phyloP scores from a whole-genome alignment of 2,797 vertebrate genomes.

The Cirrhinus molitorella region DNA sequence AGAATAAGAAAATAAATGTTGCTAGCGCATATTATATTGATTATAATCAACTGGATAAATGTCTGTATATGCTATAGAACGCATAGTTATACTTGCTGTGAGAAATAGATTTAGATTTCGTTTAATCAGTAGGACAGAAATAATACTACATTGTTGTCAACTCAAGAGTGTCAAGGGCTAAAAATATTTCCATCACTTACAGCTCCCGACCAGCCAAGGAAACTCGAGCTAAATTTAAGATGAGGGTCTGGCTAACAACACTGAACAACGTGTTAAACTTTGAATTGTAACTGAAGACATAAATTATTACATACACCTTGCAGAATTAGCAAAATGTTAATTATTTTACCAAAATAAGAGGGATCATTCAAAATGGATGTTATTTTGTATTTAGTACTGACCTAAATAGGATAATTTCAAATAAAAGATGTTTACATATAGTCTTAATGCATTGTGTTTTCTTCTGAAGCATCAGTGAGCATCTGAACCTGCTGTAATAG shows the following conservation, averaged over 20 bases:
- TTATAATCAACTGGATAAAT: background rate
- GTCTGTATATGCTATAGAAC: background rate
- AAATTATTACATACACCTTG: background rate
- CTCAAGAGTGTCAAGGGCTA: background rate
- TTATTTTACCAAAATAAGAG: no score
- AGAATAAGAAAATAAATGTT: background rate
- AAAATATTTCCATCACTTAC: background rate
- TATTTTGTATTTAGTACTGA: no score
- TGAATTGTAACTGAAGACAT: background rate
- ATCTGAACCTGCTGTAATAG: no score
- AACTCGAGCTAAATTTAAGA: background rate
- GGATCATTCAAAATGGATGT: no score
- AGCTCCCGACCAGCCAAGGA: background rate
- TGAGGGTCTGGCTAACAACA: background rate
- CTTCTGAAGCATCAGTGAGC: no score
- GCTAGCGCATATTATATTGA: background rate
- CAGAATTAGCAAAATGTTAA: no score
- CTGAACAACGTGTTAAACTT: background rate
- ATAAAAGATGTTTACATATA: no score
- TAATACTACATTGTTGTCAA: background rate
- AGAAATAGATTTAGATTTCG: slow-evolving; percentile 9
- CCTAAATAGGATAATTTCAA: no score
- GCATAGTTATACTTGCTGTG: background rate
- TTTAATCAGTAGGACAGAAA: background rate
- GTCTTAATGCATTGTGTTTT: no score